phyloP scores from a whole-genome alignment of 2,113 vertebrate genomes.

The Cephalopterus ornatus region DNA sequence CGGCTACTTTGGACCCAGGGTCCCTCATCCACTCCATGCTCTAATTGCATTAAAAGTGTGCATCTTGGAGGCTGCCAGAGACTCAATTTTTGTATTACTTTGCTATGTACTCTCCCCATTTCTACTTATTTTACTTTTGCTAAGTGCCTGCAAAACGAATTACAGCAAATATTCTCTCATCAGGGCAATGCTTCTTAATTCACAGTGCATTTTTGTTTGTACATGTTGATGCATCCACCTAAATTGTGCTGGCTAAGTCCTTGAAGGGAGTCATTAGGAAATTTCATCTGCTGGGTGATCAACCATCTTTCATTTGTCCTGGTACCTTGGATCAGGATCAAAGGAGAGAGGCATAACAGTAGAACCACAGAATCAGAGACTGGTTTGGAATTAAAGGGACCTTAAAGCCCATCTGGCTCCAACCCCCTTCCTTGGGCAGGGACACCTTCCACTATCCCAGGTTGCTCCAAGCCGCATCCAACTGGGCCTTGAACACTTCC shows the following conservation, averaged over 20 bases:
- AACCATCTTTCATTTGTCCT: neutral
- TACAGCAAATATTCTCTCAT: neutral
- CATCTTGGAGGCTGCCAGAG: neutral
- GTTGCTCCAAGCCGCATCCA: accelerated
- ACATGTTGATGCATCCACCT: neutral
- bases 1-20: neutral
- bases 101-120: neutral
- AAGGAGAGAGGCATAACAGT: neutral
- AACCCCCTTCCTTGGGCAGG: neutral
- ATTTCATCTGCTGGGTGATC: neutral
- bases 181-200: neutral
- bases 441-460: neutral
- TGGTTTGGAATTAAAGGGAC: neutral
- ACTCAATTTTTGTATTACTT: neutral
- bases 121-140: neutral
- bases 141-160: constrained; percentile 27
- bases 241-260: neutral
- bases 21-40: neutral
- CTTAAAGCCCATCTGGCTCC: neutral
- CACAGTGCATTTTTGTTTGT: neutral
- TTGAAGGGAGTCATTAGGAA: neutral
- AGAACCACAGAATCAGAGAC: neutral
- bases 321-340: neutral
- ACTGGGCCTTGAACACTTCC: neutral
- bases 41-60: neutral